Evolutionary conservation across 2,113 vertebrate species (phyloP), one percentile per base, ranked within the genome.

Genomic region (Ictalurus furcatus): DNA sequence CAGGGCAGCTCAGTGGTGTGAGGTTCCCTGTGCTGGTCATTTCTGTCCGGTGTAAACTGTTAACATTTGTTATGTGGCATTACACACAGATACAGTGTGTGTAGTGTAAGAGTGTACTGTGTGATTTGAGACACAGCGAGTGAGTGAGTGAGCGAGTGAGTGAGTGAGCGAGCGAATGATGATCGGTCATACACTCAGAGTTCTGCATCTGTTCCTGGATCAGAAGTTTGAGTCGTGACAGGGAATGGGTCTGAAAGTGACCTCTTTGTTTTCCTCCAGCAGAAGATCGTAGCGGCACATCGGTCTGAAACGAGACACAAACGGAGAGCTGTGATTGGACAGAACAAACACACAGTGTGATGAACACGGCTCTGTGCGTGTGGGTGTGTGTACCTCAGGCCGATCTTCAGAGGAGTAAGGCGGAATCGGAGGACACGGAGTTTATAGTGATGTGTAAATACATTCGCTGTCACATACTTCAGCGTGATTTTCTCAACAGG

Each of bases 201-300:
- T 37, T 83, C 54, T 25, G 21, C 37, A 48, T 76, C 30, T 30
- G 34, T 14, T 65, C 82, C 19, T 34, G 67, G 40, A 65, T 96
- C 92, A 96, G 92, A 96, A 95, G 92, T 94, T 93, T 21, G 91
- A 91, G 1, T 94, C 89, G 87, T 94, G 87, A 89, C 98, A 99
- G 0, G 94, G 93, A 73, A 98, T 87, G 30, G 97, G 98, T 87
- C 76, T 95, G 92, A 99, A 97, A 61, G 90, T 92, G 1, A 91
- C 90, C 52, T 96, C 94, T 11, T 61, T 91, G 85, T 97, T 95
- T 90, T 97, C 96, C 59, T 7, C n/a, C 25, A 98, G 95, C 25
- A 97, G 54, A 2, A 99, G n/a, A 88, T 99, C 98, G 0, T 98
- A 99, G 0, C 98, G 95, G 93, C 98, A 99, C 67, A 98, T 86